A percentile compares a stretch with the other conserved stretches of the same genome.
Evolutionary conservation across 2,888 invertebrate genomes (phyloP).

Genomic region (Baccha elongata): DNA sequence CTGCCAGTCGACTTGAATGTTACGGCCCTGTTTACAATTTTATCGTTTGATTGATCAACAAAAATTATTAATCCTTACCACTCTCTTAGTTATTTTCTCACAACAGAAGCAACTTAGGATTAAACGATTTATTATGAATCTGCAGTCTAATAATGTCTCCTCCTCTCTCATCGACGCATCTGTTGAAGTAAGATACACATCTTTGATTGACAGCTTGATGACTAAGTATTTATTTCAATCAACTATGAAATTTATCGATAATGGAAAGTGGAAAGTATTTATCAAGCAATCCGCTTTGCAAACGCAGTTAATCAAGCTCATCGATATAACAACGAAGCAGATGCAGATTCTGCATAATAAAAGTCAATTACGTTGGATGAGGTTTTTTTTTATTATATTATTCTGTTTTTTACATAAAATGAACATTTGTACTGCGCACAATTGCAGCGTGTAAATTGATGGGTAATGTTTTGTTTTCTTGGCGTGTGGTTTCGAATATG

Average conservation of each 20-base stretch:
- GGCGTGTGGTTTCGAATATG: too few species aligned
- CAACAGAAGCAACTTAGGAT: background rate
- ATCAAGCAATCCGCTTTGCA: conserved; percentile 9
- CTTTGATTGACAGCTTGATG: conserved; percentile 8
- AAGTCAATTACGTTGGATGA: conserved; percentile 25
- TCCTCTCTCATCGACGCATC: background rate
- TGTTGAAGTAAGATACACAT: background rate
- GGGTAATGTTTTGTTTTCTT: background rate
- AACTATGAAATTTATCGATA: background rate
- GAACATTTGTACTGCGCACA: conserved; percentile 3
- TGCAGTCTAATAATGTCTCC: background rate
- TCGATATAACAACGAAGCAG: conserved; percentile 16
- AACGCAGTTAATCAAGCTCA: background rate
- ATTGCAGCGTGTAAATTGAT: conserved; percentile 7
- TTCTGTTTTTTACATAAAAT: conserved; percentile 2
- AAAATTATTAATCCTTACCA: too few species aligned
- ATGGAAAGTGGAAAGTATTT: conserved; percentile 59
- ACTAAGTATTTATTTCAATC: conserved; percentile 6
- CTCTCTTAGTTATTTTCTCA: too few species aligned
- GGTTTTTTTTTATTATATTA: conserved; percentile 30
- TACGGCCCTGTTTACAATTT: too few species aligned
- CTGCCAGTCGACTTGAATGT: too few species aligned
- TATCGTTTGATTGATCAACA: too few species aligned
- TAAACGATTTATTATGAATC: conserved; percentile 1
- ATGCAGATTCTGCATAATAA: conserved; percentile 21